Percentiles rank a stretch among this genome's conserved stretches.
Conservation (phyloP, 23 tunicate species). For the Trididemnum miniatum region DNA sequence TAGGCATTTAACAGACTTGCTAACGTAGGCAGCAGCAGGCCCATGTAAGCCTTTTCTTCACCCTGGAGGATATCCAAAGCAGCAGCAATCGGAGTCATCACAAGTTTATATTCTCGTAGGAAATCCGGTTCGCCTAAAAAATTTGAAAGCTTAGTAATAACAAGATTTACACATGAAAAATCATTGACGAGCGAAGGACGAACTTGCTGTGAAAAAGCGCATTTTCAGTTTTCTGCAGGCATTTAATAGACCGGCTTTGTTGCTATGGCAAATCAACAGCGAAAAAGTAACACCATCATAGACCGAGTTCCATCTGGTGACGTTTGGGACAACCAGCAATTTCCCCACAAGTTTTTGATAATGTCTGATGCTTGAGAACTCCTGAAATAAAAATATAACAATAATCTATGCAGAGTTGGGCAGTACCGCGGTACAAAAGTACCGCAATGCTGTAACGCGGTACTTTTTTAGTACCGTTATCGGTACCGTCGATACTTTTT, state of each 20-base stretch:
- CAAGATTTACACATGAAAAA: background rate
- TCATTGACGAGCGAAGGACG: background rate
- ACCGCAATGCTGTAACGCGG: background rate
- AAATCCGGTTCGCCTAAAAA: constrained; percentile 13
- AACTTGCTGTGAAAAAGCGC: constrained; percentile 17
- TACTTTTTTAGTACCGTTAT: too few relatives aligned
- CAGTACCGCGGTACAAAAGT: too few relatives aligned
- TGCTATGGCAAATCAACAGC: background rate
- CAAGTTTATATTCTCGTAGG: constrained; percentile 20
- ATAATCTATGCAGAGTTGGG: too few relatives aligned
- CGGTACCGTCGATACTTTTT: too few relatives aligned
- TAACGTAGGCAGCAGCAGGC: constrained; percentile 5
- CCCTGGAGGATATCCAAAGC: constrained; percentile 27
- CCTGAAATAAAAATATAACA: constrained; percentile 1
- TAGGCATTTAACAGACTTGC: constrained; percentile 25
- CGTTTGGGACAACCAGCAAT: constrained; percentile 28
- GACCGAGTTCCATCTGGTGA: constrained; percentile 40
- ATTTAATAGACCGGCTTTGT: constrained; percentile 11
- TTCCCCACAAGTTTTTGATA: constrained; percentile 15
- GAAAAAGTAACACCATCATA: constrained; percentile 21
- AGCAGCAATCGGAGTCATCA: constrained; percentile 18
- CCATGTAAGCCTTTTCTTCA: constrained; percentile 30
- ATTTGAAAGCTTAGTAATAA: background rate
- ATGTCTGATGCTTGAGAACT: constrained; percentile 22
- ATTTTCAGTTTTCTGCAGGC: constrained; percentile 24